phyloP scores from a whole-genome alignment of 2,113 vertebrate species.

The Trogon melanurus region DNA sequence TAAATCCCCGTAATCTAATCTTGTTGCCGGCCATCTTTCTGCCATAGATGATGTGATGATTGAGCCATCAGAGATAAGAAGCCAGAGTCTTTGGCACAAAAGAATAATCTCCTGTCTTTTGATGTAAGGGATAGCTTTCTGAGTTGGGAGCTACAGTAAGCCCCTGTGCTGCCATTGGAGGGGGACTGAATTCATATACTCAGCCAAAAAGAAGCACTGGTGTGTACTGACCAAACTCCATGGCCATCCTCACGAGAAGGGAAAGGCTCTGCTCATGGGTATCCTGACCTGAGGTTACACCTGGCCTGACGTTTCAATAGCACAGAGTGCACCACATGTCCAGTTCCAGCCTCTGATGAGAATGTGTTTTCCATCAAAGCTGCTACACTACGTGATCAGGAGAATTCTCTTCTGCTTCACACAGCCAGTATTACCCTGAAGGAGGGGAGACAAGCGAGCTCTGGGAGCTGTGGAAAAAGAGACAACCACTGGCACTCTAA shows the following conservation, averaged over 20 bases:
- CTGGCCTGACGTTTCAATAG: not conserved
- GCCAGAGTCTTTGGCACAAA: not conserved
- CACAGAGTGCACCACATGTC: not conserved
- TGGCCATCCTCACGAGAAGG: fast-evolving
- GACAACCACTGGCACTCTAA: fast-evolving
- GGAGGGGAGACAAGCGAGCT: not conserved
- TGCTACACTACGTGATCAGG: not conserved
- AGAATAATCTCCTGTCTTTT: not conserved
- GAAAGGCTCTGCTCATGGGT: not conserved
- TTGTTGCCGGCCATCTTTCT: slow-evolving; percentile 34
- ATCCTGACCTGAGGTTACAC: not conserved
- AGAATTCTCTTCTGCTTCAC: not conserved
- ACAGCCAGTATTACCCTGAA: fast-evolving
- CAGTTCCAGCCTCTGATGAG: not conserved
- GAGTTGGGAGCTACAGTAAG: not conserved
- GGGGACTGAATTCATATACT: not conserved
- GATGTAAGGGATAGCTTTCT: not conserved
- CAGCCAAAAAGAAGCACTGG: not conserved
- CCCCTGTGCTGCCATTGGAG: not conserved
- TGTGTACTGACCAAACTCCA: not conserved
- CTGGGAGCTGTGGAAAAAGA: not conserved
- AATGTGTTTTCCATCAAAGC: not conserved
- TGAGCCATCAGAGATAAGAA: not conserved
- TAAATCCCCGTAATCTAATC: slow-evolving; percentile 14
- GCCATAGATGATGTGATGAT: slow-evolving; percentile 2